These are phyloP conservation scores for Acanthisitta chloris DNA, from an alignment of 2,113 vertebrate species.

Conservation along the genomic window DNA sequence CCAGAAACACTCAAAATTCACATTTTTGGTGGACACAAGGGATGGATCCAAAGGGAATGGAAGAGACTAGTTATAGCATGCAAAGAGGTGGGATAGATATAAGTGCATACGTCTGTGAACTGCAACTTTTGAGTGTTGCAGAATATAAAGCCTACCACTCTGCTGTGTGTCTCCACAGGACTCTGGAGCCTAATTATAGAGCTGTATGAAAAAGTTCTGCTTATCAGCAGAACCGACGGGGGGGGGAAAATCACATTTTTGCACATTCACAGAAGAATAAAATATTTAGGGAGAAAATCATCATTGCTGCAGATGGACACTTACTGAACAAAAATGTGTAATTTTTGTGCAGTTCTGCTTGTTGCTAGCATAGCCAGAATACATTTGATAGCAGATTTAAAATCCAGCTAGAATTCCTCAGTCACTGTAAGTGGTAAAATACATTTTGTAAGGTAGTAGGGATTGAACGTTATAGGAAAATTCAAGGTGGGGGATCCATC, in stretches of 20 bases:
- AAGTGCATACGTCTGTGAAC: neutral
- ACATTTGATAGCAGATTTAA: neutral
- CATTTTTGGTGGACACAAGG: neutral
- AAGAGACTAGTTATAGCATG: neutral
- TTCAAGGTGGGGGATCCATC: neutral
- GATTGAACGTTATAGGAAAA: neutral
- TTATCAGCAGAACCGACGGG: constrained; percentile 51
- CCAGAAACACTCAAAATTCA: neutral
- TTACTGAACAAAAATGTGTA: constrained; percentile 48
- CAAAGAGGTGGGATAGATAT: neutral
- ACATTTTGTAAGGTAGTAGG: neutral
- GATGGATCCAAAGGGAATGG: neutral
- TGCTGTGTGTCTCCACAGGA: constrained; percentile 38
- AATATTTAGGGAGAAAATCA: constrained; percentile 59
- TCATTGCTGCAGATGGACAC: constrained; percentile 62
- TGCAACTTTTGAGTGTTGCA: neutral
- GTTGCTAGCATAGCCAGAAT: neutral
- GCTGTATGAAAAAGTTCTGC: constrained; percentile 43
- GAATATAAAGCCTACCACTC: constrained; percentile 18
- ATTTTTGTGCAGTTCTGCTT: constrained; percentile 37
- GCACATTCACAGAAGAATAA: constrained; percentile 56
- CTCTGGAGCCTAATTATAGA: constrained; percentile 65
- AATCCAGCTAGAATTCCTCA: neutral
- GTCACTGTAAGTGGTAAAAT: neutral
- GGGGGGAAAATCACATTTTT: constrained; percentile 2